Evolutionary conservation across 2,888 invertebrate species (phyloP).

Genomic region (Agelastica alni): DNA sequence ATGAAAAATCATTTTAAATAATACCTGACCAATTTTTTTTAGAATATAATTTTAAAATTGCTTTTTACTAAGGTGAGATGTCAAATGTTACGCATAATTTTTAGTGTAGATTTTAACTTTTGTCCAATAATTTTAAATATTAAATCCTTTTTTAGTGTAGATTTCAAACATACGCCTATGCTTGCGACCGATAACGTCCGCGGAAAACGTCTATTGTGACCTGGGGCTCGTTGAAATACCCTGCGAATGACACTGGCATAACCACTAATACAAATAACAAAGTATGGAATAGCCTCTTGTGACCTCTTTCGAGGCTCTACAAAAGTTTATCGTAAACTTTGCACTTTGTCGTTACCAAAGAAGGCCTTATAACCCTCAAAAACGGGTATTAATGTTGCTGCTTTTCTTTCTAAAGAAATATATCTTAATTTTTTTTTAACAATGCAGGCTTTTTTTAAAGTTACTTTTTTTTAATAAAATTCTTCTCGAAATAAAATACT

Average conservation of each 20-base stretch:
- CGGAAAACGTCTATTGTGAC: conserved; percentile 23
- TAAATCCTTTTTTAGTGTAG: too few species aligned
- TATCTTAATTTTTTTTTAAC: background rate
- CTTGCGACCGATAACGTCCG: background rate
- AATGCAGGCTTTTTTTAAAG: background rate
- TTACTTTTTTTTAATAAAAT: background rate
- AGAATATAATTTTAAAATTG: too few species aligned
- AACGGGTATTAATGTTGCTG: conserved; percentile 1
- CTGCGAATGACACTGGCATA: conserved; percentile 29
- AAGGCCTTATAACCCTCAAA: conserved; percentile 1
- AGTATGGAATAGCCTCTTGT: conserved; percentile 35
- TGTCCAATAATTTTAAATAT: too few species aligned
- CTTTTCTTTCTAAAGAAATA: background rate
- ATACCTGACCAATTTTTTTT: too few species aligned
- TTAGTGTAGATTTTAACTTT: too few species aligned
- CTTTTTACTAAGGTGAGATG: too few species aligned
- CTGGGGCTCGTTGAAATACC: conserved; percentile 21
- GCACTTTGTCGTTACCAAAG: conserved; percentile 9
- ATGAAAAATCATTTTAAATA: too few species aligned
- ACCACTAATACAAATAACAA: conserved; percentile 36
- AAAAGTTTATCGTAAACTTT: conserved; percentile 33
- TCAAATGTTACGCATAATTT: too few species aligned
- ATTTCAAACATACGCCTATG: too few species aligned
- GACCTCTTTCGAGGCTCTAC: conserved; percentile 24
- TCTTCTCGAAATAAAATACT: background rate